Evolutionary conservation across 2,888 invertebrate species (phyloP), one percentile per base, ranked within the genome.

Genomic region (Anorthoa munda): DNA sequence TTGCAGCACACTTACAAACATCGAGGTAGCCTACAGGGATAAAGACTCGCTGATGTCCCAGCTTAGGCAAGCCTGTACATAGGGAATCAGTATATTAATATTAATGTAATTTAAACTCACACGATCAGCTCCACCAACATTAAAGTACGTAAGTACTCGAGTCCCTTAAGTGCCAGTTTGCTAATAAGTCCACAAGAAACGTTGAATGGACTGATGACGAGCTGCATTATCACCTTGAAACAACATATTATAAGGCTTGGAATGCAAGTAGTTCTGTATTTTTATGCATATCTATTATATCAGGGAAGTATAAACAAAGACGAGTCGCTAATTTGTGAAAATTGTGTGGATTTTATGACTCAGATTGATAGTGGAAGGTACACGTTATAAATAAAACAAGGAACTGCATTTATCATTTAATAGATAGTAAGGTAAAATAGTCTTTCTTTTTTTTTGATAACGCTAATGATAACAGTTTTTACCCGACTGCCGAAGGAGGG

Each of bases 291-390:
- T 74, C 46, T 21, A n/a, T 55, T 64, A 55, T 58, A 78, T 66
- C 59, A 59, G 46, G 64, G 63, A 81, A 65, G 48, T 76, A 56
- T 53, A 68, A 75, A 82, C 66, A 69, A 58, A 78, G 67, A 50
- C 65, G 21, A n/a, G 17, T 63, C 21, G 17, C n/a, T 53, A 51
- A 11, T 74, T 60, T 60, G 51, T 39, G 65, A 70, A 79, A 82
- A 66, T 53, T 70, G 59, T 82, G 26, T 51, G 51, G 23, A n/a
- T n/a, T 51, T 17, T 21, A 55, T 81, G 66, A 72, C 48, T 75
- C 75, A 79, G 4, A 23, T 55, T 31, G 13, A 31, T 31, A 26
- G 13, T n/a, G 39, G 15, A 5, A 2, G 7, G 15, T 23, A 55
- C 13, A 55, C 4, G n/a, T 50, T 26, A 50, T 76, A 13, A 50